Evolutionary conservation across 2,797 vertebrate species (phyloP).

Genomic region (Linurgus olivaceus): DNA sequence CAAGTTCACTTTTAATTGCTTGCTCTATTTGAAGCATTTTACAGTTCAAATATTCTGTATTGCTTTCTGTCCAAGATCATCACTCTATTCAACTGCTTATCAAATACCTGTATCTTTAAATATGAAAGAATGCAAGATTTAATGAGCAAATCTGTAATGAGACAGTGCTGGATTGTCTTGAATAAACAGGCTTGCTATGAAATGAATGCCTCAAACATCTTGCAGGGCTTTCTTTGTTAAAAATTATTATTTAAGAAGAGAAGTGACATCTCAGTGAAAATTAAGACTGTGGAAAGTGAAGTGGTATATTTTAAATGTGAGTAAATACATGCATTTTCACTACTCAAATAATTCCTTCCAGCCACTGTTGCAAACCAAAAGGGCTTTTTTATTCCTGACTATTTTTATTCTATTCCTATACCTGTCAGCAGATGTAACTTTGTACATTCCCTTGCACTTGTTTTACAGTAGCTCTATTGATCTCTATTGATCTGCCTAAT

Average conservation of each 20-base stretch:
- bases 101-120: not conserved
- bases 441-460: not conserved
- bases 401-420: not conserved
- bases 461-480: slow-evolving; percentile 33
- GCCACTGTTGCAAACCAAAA: not conserved
- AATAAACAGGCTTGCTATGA: not conserved
- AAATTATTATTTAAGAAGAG: not conserved
- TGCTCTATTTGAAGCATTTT: not conserved
- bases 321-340: not conserved
- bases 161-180: not conserved
- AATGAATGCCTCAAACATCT: not conserved
- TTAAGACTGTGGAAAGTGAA: not conserved
- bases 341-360: not conserved
- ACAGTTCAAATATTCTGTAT: not conserved
- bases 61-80: not conserved
- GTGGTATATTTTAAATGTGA: not conserved
- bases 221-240: not conserved
- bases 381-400: not conserved
- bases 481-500: slow-evolving; percentile 48
- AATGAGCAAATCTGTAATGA: not conserved
- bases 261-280: not conserved
- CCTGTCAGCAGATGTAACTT: not conserved
- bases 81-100: not conserved
- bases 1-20: not conserved
- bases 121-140: not conserved